These are phyloP conservation scores for Hippocampus abdominalis DNA, from an alignment of 2,113 vertebrate species.

Conservation along the genomic window DNA sequence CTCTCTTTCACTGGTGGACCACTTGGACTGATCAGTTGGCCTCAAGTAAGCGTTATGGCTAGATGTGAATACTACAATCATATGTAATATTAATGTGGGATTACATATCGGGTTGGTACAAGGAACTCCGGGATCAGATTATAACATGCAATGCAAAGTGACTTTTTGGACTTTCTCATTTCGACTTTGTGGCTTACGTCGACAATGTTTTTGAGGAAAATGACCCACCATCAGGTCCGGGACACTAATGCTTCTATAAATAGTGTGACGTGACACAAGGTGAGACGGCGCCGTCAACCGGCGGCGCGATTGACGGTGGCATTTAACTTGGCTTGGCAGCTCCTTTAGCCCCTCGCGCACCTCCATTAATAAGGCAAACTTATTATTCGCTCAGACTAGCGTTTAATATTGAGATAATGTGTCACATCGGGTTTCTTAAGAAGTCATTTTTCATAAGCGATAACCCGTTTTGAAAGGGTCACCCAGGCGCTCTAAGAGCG, in stretches of 20 bases:
- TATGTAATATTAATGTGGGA: neutral
- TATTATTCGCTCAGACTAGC: constrained; percentile 63
- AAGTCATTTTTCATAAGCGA: constrained; percentile 72
- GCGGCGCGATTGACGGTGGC: constrained; percentile 60
- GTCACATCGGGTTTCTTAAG: constrained; percentile 57
- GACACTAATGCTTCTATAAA: constrained; percentile 38
- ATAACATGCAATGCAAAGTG: neutral
- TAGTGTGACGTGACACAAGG: constrained; percentile 14
- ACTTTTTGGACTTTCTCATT: neutral
- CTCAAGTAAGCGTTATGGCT: neutral
- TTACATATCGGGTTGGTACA: neutral
- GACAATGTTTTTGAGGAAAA: neutral
- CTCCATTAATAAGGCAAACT: constrained; percentile 67
- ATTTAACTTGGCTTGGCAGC: constrained; percentile 66
- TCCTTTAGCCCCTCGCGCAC: constrained; percentile 56
- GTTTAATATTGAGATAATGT: constrained; percentile 68
- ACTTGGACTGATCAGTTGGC: too few species aligned
- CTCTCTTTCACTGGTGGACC: too few species aligned
- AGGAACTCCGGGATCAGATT: neutral
- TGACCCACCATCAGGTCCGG: constrained; percentile 6
- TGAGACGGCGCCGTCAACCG: constrained; percentile 33
- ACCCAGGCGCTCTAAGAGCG: neutral
- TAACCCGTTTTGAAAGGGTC: constrained; percentile 65
- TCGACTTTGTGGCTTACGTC: neutral
- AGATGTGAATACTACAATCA: neutral